These are phyloP conservation scores for Etheostoma cragini DNA, from an alignment of 2,113 vertebrate species.

Conservation along the genomic window DNA sequence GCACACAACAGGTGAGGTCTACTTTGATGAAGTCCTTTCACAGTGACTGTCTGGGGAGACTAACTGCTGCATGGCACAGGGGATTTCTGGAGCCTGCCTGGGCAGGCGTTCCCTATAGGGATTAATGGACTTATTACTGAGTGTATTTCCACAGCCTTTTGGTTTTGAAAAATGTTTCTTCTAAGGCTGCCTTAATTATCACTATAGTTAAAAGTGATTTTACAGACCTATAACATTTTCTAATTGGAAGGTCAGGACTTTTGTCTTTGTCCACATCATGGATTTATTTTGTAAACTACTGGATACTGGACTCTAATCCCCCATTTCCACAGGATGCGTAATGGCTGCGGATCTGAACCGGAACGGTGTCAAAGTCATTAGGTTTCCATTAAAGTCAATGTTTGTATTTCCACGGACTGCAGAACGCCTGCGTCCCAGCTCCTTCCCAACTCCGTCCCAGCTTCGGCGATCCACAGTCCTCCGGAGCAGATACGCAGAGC, in stretches of 20 bases:
- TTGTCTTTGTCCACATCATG: background rate
- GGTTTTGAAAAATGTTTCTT: background rate
- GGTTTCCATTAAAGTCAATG: too few relatives aligned
- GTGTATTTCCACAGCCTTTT: background rate
- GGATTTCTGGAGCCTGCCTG: slow-evolving; percentile 5
- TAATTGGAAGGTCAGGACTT: background rate
- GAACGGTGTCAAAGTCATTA: too few relatives aligned
- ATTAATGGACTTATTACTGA: background rate
- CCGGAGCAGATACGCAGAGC: too few relatives aligned
- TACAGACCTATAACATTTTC: background rate
- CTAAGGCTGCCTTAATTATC: background rate
- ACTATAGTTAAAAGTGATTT: background rate
- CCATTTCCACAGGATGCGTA: too few relatives aligned
- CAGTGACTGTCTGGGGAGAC: background rate
- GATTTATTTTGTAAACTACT: background rate
- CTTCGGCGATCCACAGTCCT: too few relatives aligned
- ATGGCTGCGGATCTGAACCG: too few relatives aligned
- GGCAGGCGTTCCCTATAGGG: background rate
- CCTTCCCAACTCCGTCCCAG: too few relatives aligned
- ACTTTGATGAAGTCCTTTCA: background rate
- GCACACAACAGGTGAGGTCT: background rate
- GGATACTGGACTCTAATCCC: background rate
- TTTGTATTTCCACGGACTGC: too few relatives aligned
- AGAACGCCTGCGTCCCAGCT: too few relatives aligned
- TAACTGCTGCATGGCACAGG: background rate